Base-by-base conservation (phyloP, 2,113 vertebrate genomes). In the Piprites chloris region DNA sequence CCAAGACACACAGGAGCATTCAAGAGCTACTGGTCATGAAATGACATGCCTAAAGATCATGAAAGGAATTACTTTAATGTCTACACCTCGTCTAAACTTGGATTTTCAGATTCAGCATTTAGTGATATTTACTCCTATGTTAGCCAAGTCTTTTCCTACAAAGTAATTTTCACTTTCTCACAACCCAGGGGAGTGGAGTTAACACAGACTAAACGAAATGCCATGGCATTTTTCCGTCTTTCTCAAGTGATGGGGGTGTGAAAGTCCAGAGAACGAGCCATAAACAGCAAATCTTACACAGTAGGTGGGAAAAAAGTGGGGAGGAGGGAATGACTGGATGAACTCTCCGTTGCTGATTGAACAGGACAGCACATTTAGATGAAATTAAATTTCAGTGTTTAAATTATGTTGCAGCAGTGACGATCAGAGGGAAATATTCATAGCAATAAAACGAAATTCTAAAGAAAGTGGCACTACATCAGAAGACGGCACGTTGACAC, bases 331-430 rank as follows among this genome's bases (percentile, higher is more conserved):
- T 53, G 42, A 90, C 65, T 78, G 85, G 63, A 37, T 92, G 83
- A 91, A 75, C 73, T 80, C 71, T 96, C 91, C 78, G 71, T 66
- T 12, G 22, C 53, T 52, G 71, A 95, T 52, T 83, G 72, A 95
- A 82, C 50, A 58, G 81, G 92, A 95, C 89, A 91, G 82, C 82
- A 71, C 89, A 95, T 95, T 94, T 95, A 96, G 92, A 97, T 23
- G 7, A 95, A 96, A 97, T 93, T 97, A 96, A 97, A 93, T 96
- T 97, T 88, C 92, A 76, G 81, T 39, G 76, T 88, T 96, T 90
- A 97, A 97, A 96, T 96, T 90, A 97, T 80, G 85, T 80, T 93
- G 92, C 75, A 75, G 65, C 47, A 68, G 86, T 56, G 82, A 96
- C 8, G 14, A 96, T 74, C 89, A 68, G 83, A 95, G 91, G 91